Base-by-base conservation (phyloP, 1,140 invertebrate species). In the Heliconius melpomene region DNA sequence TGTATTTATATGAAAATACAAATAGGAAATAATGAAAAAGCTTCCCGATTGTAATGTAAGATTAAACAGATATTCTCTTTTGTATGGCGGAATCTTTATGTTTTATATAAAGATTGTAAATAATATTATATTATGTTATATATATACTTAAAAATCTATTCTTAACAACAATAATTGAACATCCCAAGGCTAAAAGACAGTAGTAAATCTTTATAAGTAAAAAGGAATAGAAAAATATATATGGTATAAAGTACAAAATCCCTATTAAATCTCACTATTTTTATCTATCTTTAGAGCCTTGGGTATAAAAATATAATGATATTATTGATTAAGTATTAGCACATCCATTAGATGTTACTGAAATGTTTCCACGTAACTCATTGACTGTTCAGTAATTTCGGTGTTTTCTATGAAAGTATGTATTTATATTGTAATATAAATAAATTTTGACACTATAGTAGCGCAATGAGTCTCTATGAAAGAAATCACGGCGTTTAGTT, bases 311-410 rank as follows among this genome's bases (percentile, higher is more conserved):
- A 60, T 60, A 26, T 60, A 60, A 60, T 60, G 23, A 60, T 26
- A 23, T 60, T 60, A 60, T 60, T 60, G 57, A 60, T 60, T 60
- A 60, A 60, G 57, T 60, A 60, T 60, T 60, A 60, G 20, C n/a
- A 23, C 9, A 13, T 23, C 20, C 23, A 60, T 60, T 60, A 60
- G n/a, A n/a, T 60, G 57, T 23, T 23, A 23, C 23, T 23, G 57
- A 60, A 60, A 60, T 60, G 9, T 11, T 23, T 60, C 2, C 16
- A 54, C 18, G 20, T 9, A 52, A 16, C 18, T 52, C 2, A 29
- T 29, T 29, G 29, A 29, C 29, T 29, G 29, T 29, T 32, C 32
- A 32, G 32, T 2, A 6, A 3, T 36, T 36, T 36, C 32, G 32
- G 32, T 36, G 32, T 36, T 36, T 36, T 36, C 32, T 36, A 36